These are phyloP conservation scores for Heliconius hermathena DNA, from an alignment of 1,140 invertebrate genomes.

Conservation along the genomic window DNA sequence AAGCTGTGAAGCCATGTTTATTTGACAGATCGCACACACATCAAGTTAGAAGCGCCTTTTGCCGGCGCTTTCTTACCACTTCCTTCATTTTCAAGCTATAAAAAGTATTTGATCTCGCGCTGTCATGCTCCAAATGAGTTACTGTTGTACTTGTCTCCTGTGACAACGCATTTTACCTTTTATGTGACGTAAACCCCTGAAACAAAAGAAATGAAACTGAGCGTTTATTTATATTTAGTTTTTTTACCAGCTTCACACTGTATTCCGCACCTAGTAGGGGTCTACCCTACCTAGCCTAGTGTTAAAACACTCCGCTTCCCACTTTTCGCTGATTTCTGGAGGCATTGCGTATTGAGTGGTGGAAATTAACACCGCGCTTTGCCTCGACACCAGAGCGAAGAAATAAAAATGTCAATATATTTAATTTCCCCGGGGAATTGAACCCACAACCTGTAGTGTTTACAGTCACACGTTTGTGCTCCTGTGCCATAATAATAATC, in stretches of 20 bases:
- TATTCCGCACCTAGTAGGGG: too few species aligned
- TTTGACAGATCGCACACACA: slow-evolving; percentile 45
- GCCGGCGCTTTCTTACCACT: slow-evolving; percentile 42
- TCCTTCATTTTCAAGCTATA: slow-evolving; percentile 56
- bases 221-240: too few species aligned
- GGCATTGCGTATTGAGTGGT: too few species aligned
- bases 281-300: too few species aligned
- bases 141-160: slow-evolving; percentile 11
- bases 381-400: too few species aligned
- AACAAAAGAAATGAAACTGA: slow-evolving; percentile 35
- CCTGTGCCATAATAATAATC: background rate
- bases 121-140: slow-evolving; percentile 40
- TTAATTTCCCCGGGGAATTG: background rate
- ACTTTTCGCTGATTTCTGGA: too few species aligned
- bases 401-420: too few species aligned
- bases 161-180: slow-evolving; percentile 35
- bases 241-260: too few species aligned
- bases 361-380: too few species aligned
- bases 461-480: background rate
- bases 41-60: slow-evolving; percentile 58
- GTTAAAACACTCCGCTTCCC: too few species aligned
- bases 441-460: background rate
- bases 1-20: slow-evolving; percentile 61
- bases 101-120: slow-evolving; percentile 48
- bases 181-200: slow-evolving; percentile 43